Evolutionary conservation across 2,113 vertebrate genomes (phyloP), one percentile per base, ranked within the genome.

Genomic region (Neolamprologus devosi): DNA sequence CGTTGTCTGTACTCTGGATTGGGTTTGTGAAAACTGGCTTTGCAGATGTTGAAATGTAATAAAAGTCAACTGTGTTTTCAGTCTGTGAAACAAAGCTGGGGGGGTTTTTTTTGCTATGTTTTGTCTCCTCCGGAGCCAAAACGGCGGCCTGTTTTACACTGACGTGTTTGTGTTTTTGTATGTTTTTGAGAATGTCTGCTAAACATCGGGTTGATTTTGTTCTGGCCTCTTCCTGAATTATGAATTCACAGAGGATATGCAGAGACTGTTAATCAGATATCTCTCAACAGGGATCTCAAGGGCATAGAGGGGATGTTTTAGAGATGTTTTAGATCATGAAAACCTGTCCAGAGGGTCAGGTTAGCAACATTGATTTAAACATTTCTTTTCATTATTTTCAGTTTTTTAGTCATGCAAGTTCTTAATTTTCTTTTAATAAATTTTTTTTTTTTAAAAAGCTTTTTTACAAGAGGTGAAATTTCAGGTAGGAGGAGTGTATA

Each of bases 71-170:
- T 55, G 30, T 81, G 30, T 54, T 45, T 85, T 84, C 78, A 75
- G 9, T 30, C 9, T 42, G 68, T 73, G 37, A 73, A 9, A 78
- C 33, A 37, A 40, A 82, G 55, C 51, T 37, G 70, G 68, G 12
- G 4, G 0, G 0, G 1, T 4, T 7, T 42, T 42, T 57, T 23
- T 70, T 70, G 65, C n/a, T 23, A 26, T 70, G 9, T 45, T 51
- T 30, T 51, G 73, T 51, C 45, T 78, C 26, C 7, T 49, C 26
- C 5, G 10, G 73, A 78, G 40, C 42, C 28, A 30, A 78, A 51
- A n/a, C 73, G 26, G 11, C 4, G 1, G 17, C 73, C 3, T 21
- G 9, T 35, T 80, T 47, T 37, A 21, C 51, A 57, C 2, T 10
- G 7, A 54, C 14, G n/a, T 28, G 35, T 42, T 23, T 63, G 70